These are phyloP conservation scores for Cyclina sinensis DNA, from an alignment of 1,140 invertebrate genomes.

Conservation along the genomic window DNA sequence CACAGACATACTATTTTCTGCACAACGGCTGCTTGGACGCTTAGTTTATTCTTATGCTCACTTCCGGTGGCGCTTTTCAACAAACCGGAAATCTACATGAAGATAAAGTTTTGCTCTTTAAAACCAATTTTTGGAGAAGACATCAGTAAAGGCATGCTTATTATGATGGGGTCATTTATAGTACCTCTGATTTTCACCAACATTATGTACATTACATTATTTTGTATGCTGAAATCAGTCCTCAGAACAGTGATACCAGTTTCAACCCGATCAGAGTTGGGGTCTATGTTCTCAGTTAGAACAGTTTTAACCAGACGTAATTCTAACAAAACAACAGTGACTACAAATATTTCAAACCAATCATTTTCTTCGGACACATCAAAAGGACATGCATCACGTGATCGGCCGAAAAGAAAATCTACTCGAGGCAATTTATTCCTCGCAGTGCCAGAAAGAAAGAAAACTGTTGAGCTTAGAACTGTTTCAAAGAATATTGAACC, in stretches of 20 bases:
- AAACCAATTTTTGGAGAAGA: background rate
- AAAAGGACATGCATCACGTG: too few relatives aligned
- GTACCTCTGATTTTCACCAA: background rate
- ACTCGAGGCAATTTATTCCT: background rate
- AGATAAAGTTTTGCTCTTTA: background rate
- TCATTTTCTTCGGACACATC: background rate
- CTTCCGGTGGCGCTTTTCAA: background rate
- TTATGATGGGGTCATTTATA: slow-evolving; percentile 16
- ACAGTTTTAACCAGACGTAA: background rate
- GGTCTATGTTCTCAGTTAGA: background rate
- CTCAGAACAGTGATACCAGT: background rate
- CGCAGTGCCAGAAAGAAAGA: background rate
- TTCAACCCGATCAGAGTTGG: background rate
- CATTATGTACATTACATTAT: background rate
- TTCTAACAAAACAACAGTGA: background rate
- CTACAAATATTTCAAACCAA: background rate
- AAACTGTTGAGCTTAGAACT: background rate
- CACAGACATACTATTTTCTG: background rate
- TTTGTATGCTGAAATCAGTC: background rate
- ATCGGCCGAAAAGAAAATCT: background rate
- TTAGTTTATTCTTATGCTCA: slow-evolving; percentile 6
- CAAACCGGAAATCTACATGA: background rate
- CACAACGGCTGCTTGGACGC: background rate
- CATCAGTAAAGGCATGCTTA: background rate
- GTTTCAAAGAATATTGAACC: background rate